Evolutionary conservation across 2,113 vertebrate species (phyloP).

Genomic region (Hippocampus barbouri): DNA sequence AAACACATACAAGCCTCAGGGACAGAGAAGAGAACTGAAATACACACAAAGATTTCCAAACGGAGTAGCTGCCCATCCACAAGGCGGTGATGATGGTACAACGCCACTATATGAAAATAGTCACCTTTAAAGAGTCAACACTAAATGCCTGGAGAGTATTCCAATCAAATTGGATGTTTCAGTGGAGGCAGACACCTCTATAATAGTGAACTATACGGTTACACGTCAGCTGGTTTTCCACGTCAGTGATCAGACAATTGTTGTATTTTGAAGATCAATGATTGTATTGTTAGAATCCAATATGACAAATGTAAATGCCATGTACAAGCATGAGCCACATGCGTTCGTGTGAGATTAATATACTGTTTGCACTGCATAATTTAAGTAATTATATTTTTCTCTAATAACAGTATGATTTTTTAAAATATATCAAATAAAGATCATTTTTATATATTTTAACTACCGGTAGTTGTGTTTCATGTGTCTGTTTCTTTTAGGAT

Average conservation of each 20-base stretch:
- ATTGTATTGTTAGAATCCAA: background rate
- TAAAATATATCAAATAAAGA: slow-evolving; percentile 25
- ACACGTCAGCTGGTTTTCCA: background rate
- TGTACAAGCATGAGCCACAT: slow-evolving; percentile 12
- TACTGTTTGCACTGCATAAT: background rate
- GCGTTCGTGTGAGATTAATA: background rate
- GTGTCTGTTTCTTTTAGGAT: background rate
- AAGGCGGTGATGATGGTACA: background rate
- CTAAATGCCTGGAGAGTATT: background rate
- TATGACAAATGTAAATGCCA: slow-evolving; percentile 11
- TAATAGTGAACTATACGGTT: background rate
- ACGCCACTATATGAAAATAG: background rate
- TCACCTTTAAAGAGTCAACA: background rate
- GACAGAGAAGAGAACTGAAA: background rate
- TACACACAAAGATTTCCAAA: background rate
- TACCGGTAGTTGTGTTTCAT: background rate
- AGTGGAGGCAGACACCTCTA: background rate
- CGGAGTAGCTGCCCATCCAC: background rate
- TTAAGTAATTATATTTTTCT: slow-evolving; percentile 1
- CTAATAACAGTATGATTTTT: background rate
- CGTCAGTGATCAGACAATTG: background rate
- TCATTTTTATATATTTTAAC: slow-evolving; percentile 16
- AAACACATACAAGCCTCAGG: background rate
- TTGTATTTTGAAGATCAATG: background rate
- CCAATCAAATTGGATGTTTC: background rate